phyloP scores from a whole-genome alignment of 2,797 vertebrate genomes.

The Falco cherrug region DNA sequence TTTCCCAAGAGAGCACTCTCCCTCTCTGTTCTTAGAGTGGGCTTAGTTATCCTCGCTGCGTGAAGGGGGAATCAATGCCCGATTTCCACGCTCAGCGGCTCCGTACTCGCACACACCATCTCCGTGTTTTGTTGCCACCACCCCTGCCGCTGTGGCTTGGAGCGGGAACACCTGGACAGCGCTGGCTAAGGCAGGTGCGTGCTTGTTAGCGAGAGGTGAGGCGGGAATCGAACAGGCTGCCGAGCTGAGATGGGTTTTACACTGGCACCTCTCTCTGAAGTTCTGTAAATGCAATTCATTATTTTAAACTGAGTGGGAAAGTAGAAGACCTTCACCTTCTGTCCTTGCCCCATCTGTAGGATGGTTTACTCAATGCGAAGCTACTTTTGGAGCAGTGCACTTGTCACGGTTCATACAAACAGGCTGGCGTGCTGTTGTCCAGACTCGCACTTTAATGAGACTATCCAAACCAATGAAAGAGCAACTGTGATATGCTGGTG shows the following conservation, averaged over 20 bases:
- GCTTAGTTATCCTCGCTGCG: not conserved
- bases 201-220: not conserved
- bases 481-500: not conserved
- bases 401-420: not conserved
- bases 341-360: not conserved
- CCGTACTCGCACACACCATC: not conserved
- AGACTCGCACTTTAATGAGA: not conserved
- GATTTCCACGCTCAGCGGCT: not conserved
- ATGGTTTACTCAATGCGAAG: not conserved
- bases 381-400: not conserved
- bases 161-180: not conserved
- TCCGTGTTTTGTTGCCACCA: not conserved
- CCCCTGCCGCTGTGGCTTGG: not conserved
- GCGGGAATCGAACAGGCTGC: not conserved
- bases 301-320: not conserved
- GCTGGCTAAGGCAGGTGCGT: not conserved
- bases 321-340: not conserved
- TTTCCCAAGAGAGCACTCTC: constrained; percentile 31
- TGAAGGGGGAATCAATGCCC: not conserved
- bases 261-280: not conserved
- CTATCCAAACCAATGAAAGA: not conserved
- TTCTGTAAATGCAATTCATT: not conserved
- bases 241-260: not conserved
- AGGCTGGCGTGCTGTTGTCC: not conserved
- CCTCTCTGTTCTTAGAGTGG: constrained; percentile 27